Evolutionary conservation across 2,888 invertebrate species (phyloP), one percentile per base, ranked within the genome.

Genomic region (Andrena dorsata): DNA sequence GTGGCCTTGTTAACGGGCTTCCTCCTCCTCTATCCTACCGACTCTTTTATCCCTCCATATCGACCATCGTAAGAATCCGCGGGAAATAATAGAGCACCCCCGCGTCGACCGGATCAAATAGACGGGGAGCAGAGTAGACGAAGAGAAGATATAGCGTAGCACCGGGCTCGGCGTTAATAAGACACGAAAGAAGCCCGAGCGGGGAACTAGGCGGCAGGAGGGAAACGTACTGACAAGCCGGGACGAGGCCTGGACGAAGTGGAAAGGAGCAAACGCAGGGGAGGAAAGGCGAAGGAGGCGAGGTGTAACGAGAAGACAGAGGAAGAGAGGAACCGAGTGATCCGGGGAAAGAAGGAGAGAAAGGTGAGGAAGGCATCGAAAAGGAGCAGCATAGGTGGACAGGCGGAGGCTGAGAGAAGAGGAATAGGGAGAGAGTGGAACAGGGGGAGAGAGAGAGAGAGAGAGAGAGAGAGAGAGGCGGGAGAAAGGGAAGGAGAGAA

Each of bases 1-100:
- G 75, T 49, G 69, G 79, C 65, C 72, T 78, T 73, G 73, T 76
- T 81, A 68, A 71, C 81, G 35, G 23, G 74, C 60, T 82, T 71
- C 80, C 75, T 70, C 60, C 41, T 80, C 70, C 66, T 64, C 71
- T 63, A 32, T 69, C 35, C 51, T 6, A 41, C 41, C 35, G 35
- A 30, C 30, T 13, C 75, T 26, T 68, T 68, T 63, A 68, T 68
- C 78, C 13, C 41, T 10, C 26, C 8, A 10, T 56, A 10, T 16
- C 32, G 47, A 8, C 26, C 8, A 23, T 2, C n/a, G 8, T 26
- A 23, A 23, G 28, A 16, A 26, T 1, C 20, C 56, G 10, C 1
- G 61, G 23, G 56, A 26, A 64, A 68, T 23, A 30, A 81, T 58
- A 49, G 70, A 4, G n/a, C 47, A 26, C 23, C n/a, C n/a, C 49